Base-by-base conservation (phyloP, 2,888 invertebrate species). In the Eilema depressum region DNA sequence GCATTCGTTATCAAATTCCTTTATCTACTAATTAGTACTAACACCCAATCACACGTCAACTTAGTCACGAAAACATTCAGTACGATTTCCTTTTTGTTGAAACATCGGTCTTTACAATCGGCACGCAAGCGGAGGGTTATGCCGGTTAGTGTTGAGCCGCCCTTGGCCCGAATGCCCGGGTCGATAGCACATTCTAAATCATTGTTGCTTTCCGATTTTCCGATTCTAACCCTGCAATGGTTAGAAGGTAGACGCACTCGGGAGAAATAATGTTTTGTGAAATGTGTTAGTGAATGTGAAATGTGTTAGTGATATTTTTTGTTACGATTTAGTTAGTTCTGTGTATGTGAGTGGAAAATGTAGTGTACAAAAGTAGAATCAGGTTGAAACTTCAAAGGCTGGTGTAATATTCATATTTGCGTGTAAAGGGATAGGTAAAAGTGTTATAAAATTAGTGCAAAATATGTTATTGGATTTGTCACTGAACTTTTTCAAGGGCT, bases 101-200 rank as follows among this genome's bases (percentile, higher is more conserved):
- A 37, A 62, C 56, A 57, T 25, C n/a, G 59, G 57, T 67, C 37
- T 60, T 64, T 61, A 60, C 57, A 57, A 65, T n/a, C 68, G 65
- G 59, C 70, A 73, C 66, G 66, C 77, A 67, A 71, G 60, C 66
- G 68, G 66, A 65, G 65, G 74, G 77, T 76, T 69, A 53, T 59
- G 73, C 53, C 69, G 73, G 66, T 78, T 57, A 28, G 28, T 61
- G 62, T 66, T 66, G 71, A 69, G 68, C 59, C 76, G 82, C 73
- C 87, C 86, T 86, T 86, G 86, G 75, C 86, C 85, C 61, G 67
- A 59, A 82, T 86, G 37, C 69, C 20, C 65, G 74, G 81, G 81
- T 77, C 83, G 83, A 80, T 80, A 70, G 66, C 59, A 77, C 74
- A 68, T 56, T 59, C 61, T 20, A 68, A 70, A 71, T 69, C 69